Evolutionary conservation across 2,888 invertebrate genomes (phyloP).

Genomic region (Perithous albicinctus): DNA sequence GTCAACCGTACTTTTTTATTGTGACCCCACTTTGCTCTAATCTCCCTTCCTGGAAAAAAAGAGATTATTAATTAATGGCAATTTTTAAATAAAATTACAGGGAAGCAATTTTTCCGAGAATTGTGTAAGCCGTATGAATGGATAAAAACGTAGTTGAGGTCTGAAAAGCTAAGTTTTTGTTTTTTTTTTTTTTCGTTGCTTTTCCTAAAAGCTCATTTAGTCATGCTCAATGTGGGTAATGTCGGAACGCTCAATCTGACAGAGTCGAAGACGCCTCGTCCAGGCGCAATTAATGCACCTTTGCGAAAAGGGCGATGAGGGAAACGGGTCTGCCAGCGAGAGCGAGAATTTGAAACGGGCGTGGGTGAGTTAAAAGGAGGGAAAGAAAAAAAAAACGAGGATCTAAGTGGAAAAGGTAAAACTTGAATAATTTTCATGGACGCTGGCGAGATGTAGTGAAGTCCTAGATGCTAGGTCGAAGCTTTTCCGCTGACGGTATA

Average conservation of each 20-base stretch:
- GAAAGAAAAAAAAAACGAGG: constrained; percentile 15
- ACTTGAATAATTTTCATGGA: constrained; percentile 53
- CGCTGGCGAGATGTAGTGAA: constrained; percentile 40
- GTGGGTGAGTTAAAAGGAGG: constrained; percentile 30
- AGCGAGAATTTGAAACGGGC: constrained; percentile 20
- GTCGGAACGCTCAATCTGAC: constrained; percentile 30
- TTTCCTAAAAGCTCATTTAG: constrained; percentile 53
- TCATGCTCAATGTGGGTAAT: constrained; percentile 52
- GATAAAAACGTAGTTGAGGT: neutral
- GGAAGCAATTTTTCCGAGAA: neutral
- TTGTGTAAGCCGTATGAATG: neutral
- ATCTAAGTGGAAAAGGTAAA: constrained; percentile 47
- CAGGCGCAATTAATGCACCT: constrained; percentile 61
- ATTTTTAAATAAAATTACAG: neutral
- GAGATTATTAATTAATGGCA: neutral
- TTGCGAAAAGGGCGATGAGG: constrained; percentile 33
- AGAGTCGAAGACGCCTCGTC: constrained; percentile 43
- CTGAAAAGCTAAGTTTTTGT: neutral
- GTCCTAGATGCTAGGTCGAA: constrained; percentile 19
- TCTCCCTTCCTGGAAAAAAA: neutral
- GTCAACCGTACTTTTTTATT: too few relatives aligned
- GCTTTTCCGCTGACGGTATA: constrained; percentile 41
- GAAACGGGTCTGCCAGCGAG: neutral
- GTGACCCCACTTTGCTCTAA: too few relatives aligned
- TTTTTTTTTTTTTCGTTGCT: constrained; percentile 7